Percentiles rank a stretch among this genome's conserved stretches.
phyloP scores from a whole-genome alignment of 2,888 invertebrate genomes.

The Platycheirus rosarum region DNA sequence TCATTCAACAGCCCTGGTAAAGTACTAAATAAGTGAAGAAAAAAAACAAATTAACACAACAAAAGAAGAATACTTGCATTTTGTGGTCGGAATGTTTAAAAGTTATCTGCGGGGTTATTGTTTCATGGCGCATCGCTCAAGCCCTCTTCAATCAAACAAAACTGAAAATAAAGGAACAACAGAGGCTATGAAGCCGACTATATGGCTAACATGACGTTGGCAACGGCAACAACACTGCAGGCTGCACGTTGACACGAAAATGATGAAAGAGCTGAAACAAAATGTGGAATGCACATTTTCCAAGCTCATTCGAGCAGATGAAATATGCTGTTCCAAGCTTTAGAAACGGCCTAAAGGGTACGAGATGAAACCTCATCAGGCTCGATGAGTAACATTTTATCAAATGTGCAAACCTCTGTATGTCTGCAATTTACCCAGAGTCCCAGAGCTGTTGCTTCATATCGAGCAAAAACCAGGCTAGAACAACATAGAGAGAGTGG shows the following conservation, averaged over 20 bases:
- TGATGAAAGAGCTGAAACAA: constrained; percentile 3
- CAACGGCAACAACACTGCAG: constrained; percentile 4
- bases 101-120: constrained; percentile 44
- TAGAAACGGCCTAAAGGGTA: constrained; percentile 10
- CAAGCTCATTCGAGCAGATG: constrained; percentile 27
- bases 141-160: too few relatives aligned
- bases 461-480: too few relatives aligned
- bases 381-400: constrained; percentile 37
- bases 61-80: neutral
- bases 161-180: constrained; percentile 11
- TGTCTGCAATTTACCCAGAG: too few relatives aligned
- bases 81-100: constrained; percentile 24
- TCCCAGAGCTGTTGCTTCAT: neutral
- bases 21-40: constrained; percentile 9
- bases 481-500: neutral
- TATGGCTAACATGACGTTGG: constrained; percentile 29
- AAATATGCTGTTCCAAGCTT: constrained; percentile 23
- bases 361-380: constrained; percentile 40
- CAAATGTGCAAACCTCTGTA: constrained; percentile 10
- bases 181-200: too few relatives aligned
- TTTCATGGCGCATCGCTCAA: constrained; percentile 28
- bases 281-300: constrained; percentile 17
- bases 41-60: constrained; percentile 10
- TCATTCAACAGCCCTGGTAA: constrained; percentile 3
- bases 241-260: neutral